phyloP scores from a whole-genome alignment of 1,140 invertebrate species.

The Drosophila tani region DNA sequence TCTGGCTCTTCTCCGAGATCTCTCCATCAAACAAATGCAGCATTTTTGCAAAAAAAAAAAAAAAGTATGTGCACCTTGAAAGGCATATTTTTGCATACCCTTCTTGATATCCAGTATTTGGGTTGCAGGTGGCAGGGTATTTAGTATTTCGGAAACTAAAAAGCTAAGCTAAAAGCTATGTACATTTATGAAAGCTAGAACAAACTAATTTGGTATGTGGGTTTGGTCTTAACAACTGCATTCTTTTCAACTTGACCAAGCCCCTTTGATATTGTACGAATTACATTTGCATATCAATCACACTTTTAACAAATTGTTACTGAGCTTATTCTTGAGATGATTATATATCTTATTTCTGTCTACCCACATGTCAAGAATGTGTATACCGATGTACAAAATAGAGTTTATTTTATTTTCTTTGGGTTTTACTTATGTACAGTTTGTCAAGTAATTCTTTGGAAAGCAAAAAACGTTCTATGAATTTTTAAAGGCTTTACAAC shows the following conservation, averaged over 20 bases:
- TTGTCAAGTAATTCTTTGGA: too few relatives aligned
- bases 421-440: too few relatives aligned
- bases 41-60: background rate
- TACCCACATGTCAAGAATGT: background rate
- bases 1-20: slow-evolving; percentile 6
- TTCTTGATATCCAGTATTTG: background rate
- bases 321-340: background rate
- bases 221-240: background rate
- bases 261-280: background rate
- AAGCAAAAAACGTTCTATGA: too few relatives aligned
- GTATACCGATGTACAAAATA: too few relatives aligned
- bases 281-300: background rate
- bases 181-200: slow-evolving; percentile 4
- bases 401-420: too few relatives aligned
- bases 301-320: too few relatives aligned
- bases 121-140: background rate
- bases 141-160: background rate
- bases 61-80: background rate
- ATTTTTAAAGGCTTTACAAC: too few relatives aligned
- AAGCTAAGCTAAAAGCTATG: background rate
- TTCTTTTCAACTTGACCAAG: slow-evolving; percentile 1
- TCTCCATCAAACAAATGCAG: slow-evolving; percentile 7
- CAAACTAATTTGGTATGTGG: slow-evolving; percentile 6
- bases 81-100: background rate
- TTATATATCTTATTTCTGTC: background rate